These are phyloP conservation scores for Ametastegia equiseti DNA, from an alignment of 2,888 invertebrate species.

Conservation along the genomic window DNA sequence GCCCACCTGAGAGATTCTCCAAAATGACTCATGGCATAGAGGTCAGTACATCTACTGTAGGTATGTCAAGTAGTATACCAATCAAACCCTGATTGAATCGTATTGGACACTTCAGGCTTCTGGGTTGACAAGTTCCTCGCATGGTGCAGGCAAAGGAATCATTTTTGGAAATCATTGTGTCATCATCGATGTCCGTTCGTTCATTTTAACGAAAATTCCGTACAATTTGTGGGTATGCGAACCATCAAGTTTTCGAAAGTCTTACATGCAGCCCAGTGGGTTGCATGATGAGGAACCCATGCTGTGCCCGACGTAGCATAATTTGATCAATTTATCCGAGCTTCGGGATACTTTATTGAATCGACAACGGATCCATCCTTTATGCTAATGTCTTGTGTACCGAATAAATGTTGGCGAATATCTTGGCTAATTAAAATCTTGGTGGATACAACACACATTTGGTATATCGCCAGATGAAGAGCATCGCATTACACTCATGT, in stretches of 20 bases:
- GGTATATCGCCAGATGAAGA: no score
- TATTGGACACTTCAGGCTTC: no score
- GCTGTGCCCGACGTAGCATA: neutral
- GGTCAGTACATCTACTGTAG: neutral
- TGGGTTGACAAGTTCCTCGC: no score
- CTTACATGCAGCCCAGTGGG: no score
- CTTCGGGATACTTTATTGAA: conserved; percentile 22
- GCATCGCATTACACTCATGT: no score
- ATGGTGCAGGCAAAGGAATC: no score
- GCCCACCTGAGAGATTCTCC: conserved; percentile 25
- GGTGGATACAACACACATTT: neutral
- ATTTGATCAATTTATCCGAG: conserved; percentile 21
- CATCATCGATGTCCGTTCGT: no score
- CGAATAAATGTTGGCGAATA: neutral
- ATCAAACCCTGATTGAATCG: neutral
- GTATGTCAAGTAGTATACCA: neutral
- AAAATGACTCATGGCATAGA: conserved; percentile 10
- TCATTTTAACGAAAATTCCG: no score
- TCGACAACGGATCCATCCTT: conserved; percentile 34
- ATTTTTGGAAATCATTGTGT: no score
- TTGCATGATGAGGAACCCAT: neutral
- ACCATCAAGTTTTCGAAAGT: no score
- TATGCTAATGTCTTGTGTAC: conserved; percentile 28
- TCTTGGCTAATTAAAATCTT: neutral
- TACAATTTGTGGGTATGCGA: no score